phyloP scores from a whole-genome alignment of 2,797 vertebrate genomes.

The Pantherophis vulpinus region DNA sequence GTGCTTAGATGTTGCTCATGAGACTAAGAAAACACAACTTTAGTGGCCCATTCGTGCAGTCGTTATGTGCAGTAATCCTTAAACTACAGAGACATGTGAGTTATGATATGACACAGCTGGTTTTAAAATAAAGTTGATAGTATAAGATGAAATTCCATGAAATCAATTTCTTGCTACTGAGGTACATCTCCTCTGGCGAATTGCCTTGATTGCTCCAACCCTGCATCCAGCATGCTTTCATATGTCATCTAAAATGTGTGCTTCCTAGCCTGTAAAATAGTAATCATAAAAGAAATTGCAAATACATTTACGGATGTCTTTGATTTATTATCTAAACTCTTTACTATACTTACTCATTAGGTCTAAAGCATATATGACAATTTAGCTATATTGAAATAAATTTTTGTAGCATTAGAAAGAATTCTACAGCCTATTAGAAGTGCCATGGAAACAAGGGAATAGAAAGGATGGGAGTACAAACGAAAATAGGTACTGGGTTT shows the following conservation, averaged over 20 bases:
- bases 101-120: background rate
- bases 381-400: conserved; percentile 56
- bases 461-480: conserved; percentile 16
- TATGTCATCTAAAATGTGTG: conserved; percentile 38
- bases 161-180: conserved; percentile 9
- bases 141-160: conserved; percentile 2
- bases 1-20: background rate
- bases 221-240: conserved; percentile 37
- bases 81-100: background rate
- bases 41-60: background rate
- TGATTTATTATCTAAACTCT: conserved; percentile 65
- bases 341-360: conserved; percentile 67
- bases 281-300: conserved; percentile 61
- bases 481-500: conserved; percentile 38
- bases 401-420: conserved; percentile 53
- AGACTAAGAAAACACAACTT: background rate
- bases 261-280: conserved; percentile 64
- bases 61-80: background rate
- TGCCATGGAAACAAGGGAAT: conserved; percentile 46
- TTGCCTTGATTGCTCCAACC: conserved; percentile 41
- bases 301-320: conserved; percentile 64
- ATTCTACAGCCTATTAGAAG: conserved; percentile 57
- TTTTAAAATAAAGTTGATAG: conserved; percentile 9
- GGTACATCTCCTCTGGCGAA: conserved; percentile 43
- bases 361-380: conserved; percentile 62